phyloP scores from a whole-genome alignment of 2,113 vertebrate genomes.

The Heloderma charlesbogerti region DNA sequence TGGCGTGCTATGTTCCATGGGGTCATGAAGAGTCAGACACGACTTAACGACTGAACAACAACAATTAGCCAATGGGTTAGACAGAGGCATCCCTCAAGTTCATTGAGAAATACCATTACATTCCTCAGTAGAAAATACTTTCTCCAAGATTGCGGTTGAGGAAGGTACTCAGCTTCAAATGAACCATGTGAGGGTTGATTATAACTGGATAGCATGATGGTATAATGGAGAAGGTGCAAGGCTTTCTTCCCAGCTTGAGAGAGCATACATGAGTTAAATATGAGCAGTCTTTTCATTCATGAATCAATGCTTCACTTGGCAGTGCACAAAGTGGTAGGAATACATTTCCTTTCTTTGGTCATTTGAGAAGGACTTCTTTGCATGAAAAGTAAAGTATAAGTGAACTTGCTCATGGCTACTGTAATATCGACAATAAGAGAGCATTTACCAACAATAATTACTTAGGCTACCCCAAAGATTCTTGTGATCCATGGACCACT shows the following conservation, averaged over 20 bases:
- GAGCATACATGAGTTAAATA: not conserved
- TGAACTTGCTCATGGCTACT: not conserved
- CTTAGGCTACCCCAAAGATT: not conserved
- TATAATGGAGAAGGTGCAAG: conserved; percentile 13
- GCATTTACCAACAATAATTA: not conserved
- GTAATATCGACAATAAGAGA: not conserved
- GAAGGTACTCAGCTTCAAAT: conserved; percentile 7
- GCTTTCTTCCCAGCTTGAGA: not conserved
- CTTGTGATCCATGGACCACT: not conserved
- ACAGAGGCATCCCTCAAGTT: conserved; percentile 47
- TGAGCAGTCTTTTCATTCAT: not conserved
- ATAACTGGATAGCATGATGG: not conserved
- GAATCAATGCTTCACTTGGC: not conserved
- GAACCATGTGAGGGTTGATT: not conserved
- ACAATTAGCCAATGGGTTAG: conserved; percentile 66
- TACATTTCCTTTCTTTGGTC: not conserved
- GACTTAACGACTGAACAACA: too few species aligned
- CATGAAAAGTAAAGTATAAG: not conserved
- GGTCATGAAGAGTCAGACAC: too few species aligned
- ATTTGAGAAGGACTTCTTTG: not conserved
- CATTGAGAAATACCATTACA: conserved; percentile 57
- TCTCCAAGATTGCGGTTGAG: conserved; percentile 12
- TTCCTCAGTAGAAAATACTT: not conserved
- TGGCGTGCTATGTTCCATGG: too few species aligned
- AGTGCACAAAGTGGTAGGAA: not conserved